phyloP scores from a whole-genome alignment of 1,140 invertebrate genomes.

The Chlorops oryzae region DNA sequence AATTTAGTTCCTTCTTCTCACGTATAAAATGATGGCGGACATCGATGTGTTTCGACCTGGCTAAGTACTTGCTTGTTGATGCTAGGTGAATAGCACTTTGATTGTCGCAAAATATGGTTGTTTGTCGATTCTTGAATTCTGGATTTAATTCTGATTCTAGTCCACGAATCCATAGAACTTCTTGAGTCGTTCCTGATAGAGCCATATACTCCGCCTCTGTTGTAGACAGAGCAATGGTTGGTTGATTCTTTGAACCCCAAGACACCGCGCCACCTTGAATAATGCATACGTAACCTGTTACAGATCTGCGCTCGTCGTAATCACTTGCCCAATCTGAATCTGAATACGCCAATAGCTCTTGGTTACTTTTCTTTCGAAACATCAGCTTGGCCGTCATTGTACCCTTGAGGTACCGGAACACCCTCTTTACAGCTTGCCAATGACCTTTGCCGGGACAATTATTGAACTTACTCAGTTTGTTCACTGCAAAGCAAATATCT shows the following conservation, averaged over 20 bases:
- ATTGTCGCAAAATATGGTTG: slow-evolving; percentile 35
- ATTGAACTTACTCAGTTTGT: slow-evolving; percentile 22
- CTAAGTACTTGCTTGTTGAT: too few species aligned
- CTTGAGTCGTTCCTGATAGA: slow-evolving; percentile 23
- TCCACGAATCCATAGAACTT: slow-evolving; percentile 17
- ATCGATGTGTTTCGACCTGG: too few species aligned
- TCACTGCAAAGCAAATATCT: slow-evolving; percentile 31
- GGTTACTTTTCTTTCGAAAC: not conserved
- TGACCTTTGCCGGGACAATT: slow-evolving; percentile 14
- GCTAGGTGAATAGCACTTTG: too few species aligned
- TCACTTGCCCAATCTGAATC: slow-evolving; percentile 22
- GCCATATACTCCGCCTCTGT: slow-evolving; percentile 47
- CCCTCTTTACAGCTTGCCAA: slow-evolving; percentile 1
- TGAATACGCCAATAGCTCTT: not conserved
- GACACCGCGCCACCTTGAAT: slow-evolving; percentile 22
- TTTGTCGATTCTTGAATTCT: not conserved
- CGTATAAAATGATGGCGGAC: too few species aligned
- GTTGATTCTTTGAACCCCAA: slow-evolving; percentile 45
- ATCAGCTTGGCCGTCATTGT: not conserved
- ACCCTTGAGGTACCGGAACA: slow-evolving; percentile 3
- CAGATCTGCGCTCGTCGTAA: slow-evolving; percentile 30
- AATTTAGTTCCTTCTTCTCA: too few species aligned
- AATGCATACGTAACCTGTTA: slow-evolving; percentile 30
- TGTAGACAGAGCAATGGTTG: slow-evolving; percentile 27
- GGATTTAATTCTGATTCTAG: slow-evolving; percentile 10